phyloP scores from a whole-genome alignment of 2,888 invertebrate species.

The Cartodere bifasciata region DNA sequence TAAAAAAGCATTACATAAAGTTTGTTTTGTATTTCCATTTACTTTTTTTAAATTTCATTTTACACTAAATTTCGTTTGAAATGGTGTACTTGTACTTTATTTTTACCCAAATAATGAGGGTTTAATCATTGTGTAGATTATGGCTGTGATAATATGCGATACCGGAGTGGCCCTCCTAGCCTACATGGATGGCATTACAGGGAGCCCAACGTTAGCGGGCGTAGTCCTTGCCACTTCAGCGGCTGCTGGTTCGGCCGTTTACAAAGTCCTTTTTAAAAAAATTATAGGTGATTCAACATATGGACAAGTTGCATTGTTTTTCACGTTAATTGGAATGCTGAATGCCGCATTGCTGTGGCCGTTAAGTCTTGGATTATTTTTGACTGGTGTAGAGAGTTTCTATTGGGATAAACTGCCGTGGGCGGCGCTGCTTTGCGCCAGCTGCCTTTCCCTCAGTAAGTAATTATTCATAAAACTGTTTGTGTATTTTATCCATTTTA shows the following conservation, averaged over 20 bases:
- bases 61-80: no score
- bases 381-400: constrained; percentile 76
- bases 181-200: constrained; percentile 91
- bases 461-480: no score
- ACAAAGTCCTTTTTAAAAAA: constrained; percentile 89
- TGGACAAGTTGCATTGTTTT: constrained; percentile 86
- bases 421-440: constrained; percentile 69
- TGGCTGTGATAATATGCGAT: constrained; percentile 87
- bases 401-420: constrained; percentile 78
- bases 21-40: no score
- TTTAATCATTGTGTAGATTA: constrained; percentile 62
- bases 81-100: no score
- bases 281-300: constrained; percentile 87
- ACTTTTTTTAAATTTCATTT: no score
- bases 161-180: constrained; percentile 87
- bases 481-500: no score
- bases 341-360: constrained; percentile 87
- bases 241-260: constrained; percentile 86
- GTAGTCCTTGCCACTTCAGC: constrained; percentile 83
- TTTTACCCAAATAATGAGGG: no score
- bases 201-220: constrained; percentile 79
- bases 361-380: constrained; percentile 71
- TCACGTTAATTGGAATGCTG: constrained; percentile 79
- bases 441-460: constrained; percentile 65
- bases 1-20: no score